These are phyloP conservation scores for Morpho deidamia DNA, from an alignment of 2,888 invertebrate species.

Conservation along the genomic window DNA sequence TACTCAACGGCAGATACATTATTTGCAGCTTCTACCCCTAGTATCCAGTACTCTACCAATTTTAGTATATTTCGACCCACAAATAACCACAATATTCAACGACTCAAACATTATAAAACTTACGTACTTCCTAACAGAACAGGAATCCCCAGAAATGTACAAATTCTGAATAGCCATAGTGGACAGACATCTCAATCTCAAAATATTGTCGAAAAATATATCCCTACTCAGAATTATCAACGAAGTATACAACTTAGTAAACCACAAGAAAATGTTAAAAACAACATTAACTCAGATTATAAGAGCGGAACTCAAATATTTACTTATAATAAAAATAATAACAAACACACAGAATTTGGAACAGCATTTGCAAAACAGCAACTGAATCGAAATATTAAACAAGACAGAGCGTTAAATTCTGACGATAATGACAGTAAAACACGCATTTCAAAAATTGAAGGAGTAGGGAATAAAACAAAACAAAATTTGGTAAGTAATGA, in stretches of 20 bases:
- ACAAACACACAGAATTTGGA: conserved; percentile 29
- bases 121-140: conserved; percentile 4
- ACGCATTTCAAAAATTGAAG: conserved; percentile 36
- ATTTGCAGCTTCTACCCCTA: conserved; percentile 56
- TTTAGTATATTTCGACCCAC: conserved; percentile 26
- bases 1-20: conserved; percentile 39
- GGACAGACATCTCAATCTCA: conserved; percentile 34
- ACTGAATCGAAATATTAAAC: conserved; percentile 26
- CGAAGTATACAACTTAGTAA: conserved; percentile 36
- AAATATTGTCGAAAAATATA: not conserved
- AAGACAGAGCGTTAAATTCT: conserved; percentile 42
- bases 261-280: conserved; percentile 32
- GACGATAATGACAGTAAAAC: conserved; percentile 38
- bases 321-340: not conserved
- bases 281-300: conserved; percentile 35
- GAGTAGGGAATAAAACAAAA: conserved; percentile 45
- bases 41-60: conserved; percentile 46
- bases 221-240: conserved; percentile 33
- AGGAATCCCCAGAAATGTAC: conserved; percentile 10
- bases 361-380: conserved; percentile 42
- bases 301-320: conserved; percentile 35
- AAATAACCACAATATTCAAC: conserved; percentile 31
- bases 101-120: conserved; percentile 41
- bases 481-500: conserved; percentile 65
- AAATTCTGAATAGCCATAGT: conserved; percentile 41